Percentiles rank a stretch among this genome's conserved stretches.
These are phyloP conservation scores for Murina feae DNA, from an alignment of 2,113 vertebrate genomes.

Conservation along the genomic window DNA sequence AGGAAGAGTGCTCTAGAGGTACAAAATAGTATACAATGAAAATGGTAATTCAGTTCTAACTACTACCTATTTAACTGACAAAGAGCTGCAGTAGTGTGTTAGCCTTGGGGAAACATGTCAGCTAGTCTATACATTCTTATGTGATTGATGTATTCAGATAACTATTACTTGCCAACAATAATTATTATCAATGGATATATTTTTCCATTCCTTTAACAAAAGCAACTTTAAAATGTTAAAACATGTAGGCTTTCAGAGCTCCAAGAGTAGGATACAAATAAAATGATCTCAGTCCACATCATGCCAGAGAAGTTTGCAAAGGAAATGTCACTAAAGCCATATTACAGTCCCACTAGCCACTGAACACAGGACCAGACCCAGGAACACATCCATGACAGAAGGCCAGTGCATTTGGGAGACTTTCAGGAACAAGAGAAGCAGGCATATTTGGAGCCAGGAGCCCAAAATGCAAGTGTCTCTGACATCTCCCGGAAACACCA, in stretches of 20 bases:
- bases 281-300: constrained; percentile 76
- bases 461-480: constrained; percentile 56
- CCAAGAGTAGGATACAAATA: constrained; percentile 78
- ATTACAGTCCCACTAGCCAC: constrained; percentile 72
- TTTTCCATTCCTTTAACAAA: constrained; percentile 84
- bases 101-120: constrained; percentile 78
- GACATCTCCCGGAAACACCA: constrained; percentile 61
- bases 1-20: constrained; percentile 55
- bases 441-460: constrained; percentile 53
- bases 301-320: constrained; percentile 79
- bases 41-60: constrained; percentile 73
- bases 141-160: constrained; percentile 79
- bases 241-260: constrained; percentile 78
- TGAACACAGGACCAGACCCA: constrained; percentile 44
- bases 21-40: constrained; percentile 73
- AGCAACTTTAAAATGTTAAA: constrained; percentile 80
- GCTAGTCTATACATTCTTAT: constrained; percentile 78
- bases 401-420: constrained; percentile 60
- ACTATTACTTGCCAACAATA: constrained; percentile 83
- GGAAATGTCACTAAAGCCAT: constrained; percentile 73
- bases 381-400: constrained; percentile 61
- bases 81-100: constrained; percentile 64
- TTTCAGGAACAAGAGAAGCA: constrained; percentile 71
- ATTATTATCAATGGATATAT: constrained; percentile 83
- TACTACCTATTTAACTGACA: constrained; percentile 69